Conservation (phyloP, 2,888 invertebrate species). For the Sinotaia quadrata region DNA sequence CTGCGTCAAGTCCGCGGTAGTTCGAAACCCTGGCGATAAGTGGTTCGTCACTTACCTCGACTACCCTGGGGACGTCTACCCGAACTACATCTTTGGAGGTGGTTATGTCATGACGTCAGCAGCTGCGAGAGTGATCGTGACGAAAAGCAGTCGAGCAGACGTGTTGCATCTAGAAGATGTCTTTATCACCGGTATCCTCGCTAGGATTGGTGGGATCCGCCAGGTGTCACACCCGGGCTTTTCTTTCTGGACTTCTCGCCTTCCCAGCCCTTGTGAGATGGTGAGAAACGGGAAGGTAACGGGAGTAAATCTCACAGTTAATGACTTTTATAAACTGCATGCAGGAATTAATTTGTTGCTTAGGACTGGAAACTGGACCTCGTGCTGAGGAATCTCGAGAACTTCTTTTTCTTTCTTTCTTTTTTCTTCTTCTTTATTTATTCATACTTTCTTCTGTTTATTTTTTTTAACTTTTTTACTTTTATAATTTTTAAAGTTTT, state of each 20-base stretch:
- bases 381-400: slow-evolving; percentile 4
- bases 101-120: slow-evolving; percentile 40
- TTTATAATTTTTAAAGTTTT: too few relatives aligned
- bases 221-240: slow-evolving; percentile 40
- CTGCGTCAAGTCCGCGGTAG: slow-evolving; percentile 38
- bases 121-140: slow-evolving; percentile 30
- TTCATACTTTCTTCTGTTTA: too few relatives aligned
- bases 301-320: slow-evolving; percentile 40
- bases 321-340: slow-evolving; percentile 35
- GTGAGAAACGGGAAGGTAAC: slow-evolving; percentile 31
- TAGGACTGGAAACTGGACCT: slow-evolving; percentile 21
- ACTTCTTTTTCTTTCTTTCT: not conserved
- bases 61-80: slow-evolving; percentile 35
- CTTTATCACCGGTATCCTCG: slow-evolving; percentile 46
- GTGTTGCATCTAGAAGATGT: slow-evolving; percentile 46
- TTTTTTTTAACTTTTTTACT: too few relatives aligned
- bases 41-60: slow-evolving; percentile 41
- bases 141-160: slow-evolving; percentile 15
- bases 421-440: not conserved
- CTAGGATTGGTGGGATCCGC: slow-evolving; percentile 32
- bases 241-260: slow-evolving; percentile 41
- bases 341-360: slow-evolving; percentile 25
- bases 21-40: slow-evolving; percentile 40
- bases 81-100: slow-evolving; percentile 45
- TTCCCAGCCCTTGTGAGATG: slow-evolving; percentile 41